These are phyloP conservation scores for Caenorhabditis imperialis DNA, from an alignment of 2,888 invertebrate genomes.

Conservation along the genomic window DNA sequence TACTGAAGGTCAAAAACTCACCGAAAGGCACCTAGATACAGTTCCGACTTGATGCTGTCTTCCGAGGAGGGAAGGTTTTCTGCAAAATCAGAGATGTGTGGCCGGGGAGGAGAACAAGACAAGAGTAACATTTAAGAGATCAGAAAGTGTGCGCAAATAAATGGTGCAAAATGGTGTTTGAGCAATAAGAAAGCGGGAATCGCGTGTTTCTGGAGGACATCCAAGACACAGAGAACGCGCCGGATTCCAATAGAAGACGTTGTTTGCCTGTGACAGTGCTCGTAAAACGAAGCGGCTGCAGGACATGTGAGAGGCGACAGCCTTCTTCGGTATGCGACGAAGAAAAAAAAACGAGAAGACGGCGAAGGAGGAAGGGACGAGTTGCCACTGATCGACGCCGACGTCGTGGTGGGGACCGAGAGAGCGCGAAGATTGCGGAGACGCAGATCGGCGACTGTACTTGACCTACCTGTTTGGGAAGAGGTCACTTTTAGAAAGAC, in stretches of 20 bases:
- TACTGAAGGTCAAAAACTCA: not conserved
- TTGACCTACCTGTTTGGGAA: conserved; percentile 35
- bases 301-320: conserved; percentile 34
- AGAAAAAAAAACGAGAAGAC: not conserved
- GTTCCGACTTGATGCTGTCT: conserved; percentile 5
- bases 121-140: conserved; percentile 15
- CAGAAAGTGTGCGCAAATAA: conserved; percentile 36
- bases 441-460: conserved; percentile 23
- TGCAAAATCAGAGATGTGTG: conserved; percentile 8
- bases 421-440: conserved; percentile 6
- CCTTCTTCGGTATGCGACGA: conserved; percentile 37
- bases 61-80: not conserved
- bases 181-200: conserved; percentile 21
- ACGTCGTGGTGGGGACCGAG: conserved; percentile 4
- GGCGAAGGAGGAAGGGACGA: conserved; percentile 22
- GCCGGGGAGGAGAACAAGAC: not conserved
- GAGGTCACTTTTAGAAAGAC: conserved; percentile 28
- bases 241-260: conserved; percentile 23
- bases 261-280: conserved; percentile 45
- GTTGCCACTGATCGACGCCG: conserved; percentile 34
- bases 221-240: conserved; percentile 1
- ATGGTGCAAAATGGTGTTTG: conserved; percentile 25
- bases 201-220: conserved; percentile 2
- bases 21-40: not conserved
- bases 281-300: conserved; percentile 31